phyloP scores from a whole-genome alignment of 2,113 vertebrate genomes.

The Columba livia region DNA sequence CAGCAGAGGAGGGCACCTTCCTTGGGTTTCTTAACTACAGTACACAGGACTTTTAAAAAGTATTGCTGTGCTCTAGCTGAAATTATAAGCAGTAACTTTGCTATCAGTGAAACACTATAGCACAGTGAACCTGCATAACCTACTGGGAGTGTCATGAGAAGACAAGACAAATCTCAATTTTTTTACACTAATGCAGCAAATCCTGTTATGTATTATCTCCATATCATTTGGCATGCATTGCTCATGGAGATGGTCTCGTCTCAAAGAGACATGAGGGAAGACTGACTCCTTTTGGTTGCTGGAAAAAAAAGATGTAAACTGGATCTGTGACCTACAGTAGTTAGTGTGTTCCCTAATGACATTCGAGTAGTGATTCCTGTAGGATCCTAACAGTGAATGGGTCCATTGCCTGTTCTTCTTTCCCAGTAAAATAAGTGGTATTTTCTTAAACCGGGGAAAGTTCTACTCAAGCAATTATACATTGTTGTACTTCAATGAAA shows the following conservation, averaged over 20 bases:
- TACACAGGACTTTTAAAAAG: neutral
- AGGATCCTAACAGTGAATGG: neutral
- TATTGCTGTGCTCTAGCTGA: neutral
- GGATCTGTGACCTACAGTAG: neutral
- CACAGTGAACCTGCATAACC: neutral
- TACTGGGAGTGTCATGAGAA: neutral
- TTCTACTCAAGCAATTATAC: neutral
- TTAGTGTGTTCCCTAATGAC: neutral
- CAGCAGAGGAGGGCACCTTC: neutral
- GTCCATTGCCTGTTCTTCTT: neutral
- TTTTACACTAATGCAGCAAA: neutral
- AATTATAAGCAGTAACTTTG: neutral
- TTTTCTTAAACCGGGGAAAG: neutral
- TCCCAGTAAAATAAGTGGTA: neutral
- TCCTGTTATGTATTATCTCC: neutral
- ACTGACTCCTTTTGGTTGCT: conserved; percentile 8
- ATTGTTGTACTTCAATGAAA: neutral
- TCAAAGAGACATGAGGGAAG: neutral
- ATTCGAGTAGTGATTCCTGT: neutral
- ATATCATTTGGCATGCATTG: neutral
- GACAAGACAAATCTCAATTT: neutral
- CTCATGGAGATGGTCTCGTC: neutral
- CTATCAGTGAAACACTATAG: neutral
- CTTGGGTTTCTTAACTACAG: neutral
- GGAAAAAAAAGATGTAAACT: neutral